Evolutionary conservation across 1,140 invertebrate genomes (phyloP).

Genomic region (Anthonomus grandis): DNA sequence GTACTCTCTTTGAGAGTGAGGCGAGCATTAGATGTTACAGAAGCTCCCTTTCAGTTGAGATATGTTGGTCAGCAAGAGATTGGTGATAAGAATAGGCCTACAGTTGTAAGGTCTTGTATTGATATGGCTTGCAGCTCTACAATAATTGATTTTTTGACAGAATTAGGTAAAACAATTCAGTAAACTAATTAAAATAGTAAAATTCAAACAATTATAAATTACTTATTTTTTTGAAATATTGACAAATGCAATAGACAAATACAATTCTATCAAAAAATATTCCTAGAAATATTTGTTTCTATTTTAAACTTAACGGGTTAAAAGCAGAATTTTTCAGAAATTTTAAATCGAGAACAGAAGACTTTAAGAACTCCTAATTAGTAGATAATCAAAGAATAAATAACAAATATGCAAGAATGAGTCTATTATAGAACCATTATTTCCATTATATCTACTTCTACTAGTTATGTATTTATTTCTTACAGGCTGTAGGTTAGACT

Average conservation of each 20-base stretch:
- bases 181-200: not conserved
- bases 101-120: slow-evolving; percentile 84
- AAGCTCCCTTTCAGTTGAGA: slow-evolving; percentile 81
- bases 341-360: too few species aligned
- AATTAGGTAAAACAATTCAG: slow-evolving; percentile 54
- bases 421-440: not conserved
- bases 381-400: too few species aligned
- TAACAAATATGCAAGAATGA: not conserved
- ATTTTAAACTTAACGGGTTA: too few species aligned
- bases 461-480: too few species aligned
- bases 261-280: too few species aligned
- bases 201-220: not conserved
- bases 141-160: slow-evolving; percentile 86
- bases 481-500: slow-evolving; percentile 83
- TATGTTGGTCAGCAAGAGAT: slow-evolving; percentile 90
- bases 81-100: slow-evolving; percentile 83
- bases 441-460: not conserved
- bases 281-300: slow-evolving; percentile 1
- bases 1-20: slow-evolving; percentile 65
- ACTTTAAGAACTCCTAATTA: too few species aligned
- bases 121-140: slow-evolving; percentile 88
- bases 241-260: too few species aligned
- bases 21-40: slow-evolving; percentile 70
- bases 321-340: too few species aligned
- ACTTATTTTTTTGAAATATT: too few species aligned